Percentiles rank a stretch among this genome's conserved stretches.
Evolutionary conservation across 2,113 vertebrate species (phyloP).

Genomic region (Ailuropoda melanoleuca): DNA sequence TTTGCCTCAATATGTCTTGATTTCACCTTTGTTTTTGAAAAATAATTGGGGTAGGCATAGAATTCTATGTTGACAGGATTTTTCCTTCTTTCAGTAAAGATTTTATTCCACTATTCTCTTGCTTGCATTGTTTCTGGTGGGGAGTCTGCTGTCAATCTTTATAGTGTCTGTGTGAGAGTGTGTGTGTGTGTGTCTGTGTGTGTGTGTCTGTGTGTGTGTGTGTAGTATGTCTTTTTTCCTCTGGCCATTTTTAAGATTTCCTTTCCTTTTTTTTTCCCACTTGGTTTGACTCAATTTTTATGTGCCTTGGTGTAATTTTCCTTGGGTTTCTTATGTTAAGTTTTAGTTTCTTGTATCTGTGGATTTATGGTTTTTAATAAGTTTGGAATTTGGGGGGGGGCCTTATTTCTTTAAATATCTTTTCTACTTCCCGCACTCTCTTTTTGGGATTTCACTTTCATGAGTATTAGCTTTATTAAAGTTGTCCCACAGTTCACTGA

Average conservation of each 20-base stretch:
- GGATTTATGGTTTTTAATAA: slow-evolving; percentile 20
- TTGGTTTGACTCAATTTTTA: neutral
- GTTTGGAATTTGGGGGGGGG: neutral
- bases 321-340: neutral
- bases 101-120: neutral
- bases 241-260: neutral
- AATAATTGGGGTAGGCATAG: neutral
- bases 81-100: neutral
- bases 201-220: neutral
- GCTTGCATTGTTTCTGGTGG: neutral
- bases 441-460: neutral
- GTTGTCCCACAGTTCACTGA: neutral
- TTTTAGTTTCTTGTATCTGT: neutral
- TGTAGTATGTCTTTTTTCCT: neutral
- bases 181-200: neutral
- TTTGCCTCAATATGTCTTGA: neutral
- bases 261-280: neutral
- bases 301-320: neutral
- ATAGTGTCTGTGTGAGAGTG: no score
- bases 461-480: neutral
- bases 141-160: neutral
- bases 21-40: slow-evolving; percentile 15
- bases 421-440: neutral
- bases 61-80: neutral
- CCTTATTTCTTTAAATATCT: neutral